These are phyloP conservation scores for Physocephala rufipes DNA, from an alignment of 2,888 invertebrate species.

Conservation along the genomic window DNA sequence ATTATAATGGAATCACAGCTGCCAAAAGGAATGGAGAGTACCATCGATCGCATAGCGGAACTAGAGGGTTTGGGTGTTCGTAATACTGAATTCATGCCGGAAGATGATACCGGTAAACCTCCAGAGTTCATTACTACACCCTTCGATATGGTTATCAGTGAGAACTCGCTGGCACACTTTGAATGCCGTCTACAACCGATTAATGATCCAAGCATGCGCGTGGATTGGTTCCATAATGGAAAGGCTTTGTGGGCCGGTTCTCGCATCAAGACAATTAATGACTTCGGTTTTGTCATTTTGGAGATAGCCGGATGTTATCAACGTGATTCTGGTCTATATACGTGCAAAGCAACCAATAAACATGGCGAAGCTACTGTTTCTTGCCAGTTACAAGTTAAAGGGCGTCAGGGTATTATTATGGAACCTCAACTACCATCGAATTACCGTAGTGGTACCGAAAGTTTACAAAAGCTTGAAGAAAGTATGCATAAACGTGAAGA, in stretches of 20 bases:
- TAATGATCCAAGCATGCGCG: conserved; percentile 91
- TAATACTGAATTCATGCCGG: conserved; percentile 74
- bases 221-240: conserved; percentile 98
- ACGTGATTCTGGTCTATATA: conserved; percentile 91
- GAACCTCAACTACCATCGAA: conserved; percentile 89
- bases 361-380: conserved; percentile 91
- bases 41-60: conserved; percentile 91
- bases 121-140: conserved; percentile 91
- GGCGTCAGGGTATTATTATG: conserved; percentile 86
- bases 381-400: conserved; percentile 86
- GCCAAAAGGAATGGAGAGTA: conserved; percentile 92
- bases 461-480: conserved; percentile 90
- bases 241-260: conserved; percentile 90
- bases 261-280: conserved; percentile 94
- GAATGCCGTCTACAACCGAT: conserved; percentile 89
- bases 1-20: conserved; percentile 91
- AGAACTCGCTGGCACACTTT: conserved; percentile 91
- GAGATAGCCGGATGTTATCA: conserved; percentile 95
- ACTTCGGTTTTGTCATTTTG: conserved; percentile 96
- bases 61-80: conserved; percentile 85
- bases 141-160: conserved; percentile 81
- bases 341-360: conserved; percentile 90
- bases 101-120: conserved; percentile 85
- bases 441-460: conserved; percentile 88
- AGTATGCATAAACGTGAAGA: conserved; percentile 87